Evolutionary conservation across 92 coral and sea anemone species (phyloP), one percentile per base, ranked within the genome.

Genomic region (Metridium senile): DNA sequence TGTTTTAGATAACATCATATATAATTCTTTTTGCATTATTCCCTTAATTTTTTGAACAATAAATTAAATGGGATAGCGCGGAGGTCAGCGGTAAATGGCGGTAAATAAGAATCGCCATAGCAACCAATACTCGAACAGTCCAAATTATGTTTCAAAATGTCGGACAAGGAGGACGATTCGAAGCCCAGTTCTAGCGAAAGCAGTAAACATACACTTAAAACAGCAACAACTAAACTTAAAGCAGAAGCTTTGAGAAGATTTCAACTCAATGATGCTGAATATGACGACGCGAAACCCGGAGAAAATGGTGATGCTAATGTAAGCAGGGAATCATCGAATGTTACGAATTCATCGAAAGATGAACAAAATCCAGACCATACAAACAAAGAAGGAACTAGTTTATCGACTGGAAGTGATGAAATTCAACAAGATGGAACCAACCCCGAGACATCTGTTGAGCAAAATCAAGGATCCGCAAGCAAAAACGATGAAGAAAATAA

Each of bases 231-330:
- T 33, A 85, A 89, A 70, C 87, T 96, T 21, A 96, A 96, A 87
- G 90, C 98, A 26, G 99, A 96, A 72, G 99, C 99, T 52, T 71
- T 96, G 51, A 80, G 98, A 25, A 77, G 99, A 32, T 84, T 85
- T 28, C 81, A 96, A 82, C 93, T 96, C 27, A 76, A 68, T 54
- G 94, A 84, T 53, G 89, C 80, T 20, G 90, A 89, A 22, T 83
- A 89, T 72, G 97, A 78, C 32, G 71, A 77, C 46, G 85, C 43
- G 25, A 62, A 66, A 52, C 17, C 53, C 29, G 16, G 20, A 54
- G 86, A 52, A 65, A 46, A 67, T 68, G 66, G 56, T 68, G 61
- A 87, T 10, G 68, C 43, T 33, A 77, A 65, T 1, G 73, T 39
- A 33, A 52, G 72, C 39, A 65, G 51, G 53, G 49, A 39, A 20